Evolutionary conservation across 2,888 invertebrate genomes (phyloP), one percentile per base, ranked within the genome.

Genomic region (Diogma glabrata): DNA sequence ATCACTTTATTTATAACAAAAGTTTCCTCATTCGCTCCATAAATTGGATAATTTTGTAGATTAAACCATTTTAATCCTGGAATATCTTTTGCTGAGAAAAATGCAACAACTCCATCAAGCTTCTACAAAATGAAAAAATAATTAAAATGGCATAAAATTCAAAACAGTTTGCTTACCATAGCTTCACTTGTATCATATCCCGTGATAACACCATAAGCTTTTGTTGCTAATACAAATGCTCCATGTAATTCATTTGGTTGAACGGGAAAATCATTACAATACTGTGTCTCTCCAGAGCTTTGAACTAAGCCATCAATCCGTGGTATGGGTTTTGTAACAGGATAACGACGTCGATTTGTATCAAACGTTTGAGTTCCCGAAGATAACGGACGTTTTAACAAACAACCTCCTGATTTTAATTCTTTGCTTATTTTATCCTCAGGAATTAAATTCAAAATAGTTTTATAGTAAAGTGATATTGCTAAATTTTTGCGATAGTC

Each of bases 171-270:
- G n/a, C 52, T 51, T 16, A 84, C 84, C 68, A 85, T 62, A 40
- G 86, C 87, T 56, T 75, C 74, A 3, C 75, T 67, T 2, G 81
- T 63, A 65, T 87, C 81, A 55, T 87, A 77, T 12, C 63, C 71
- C 14, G 65, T 67, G 49, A 88, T 73, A 55, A 72, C 76, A 1
- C 82, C 84, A 52, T 74, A 70, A 53, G 73, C 64, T 51, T 73
- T 63, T 62, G 77, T 68, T 49, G 82, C 76, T 2, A 76, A 67
- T 1, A 87, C 85, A 59, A 87, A 81, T 4, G 81, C 79, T 17
- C 78, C 87, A 65, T 75, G 81, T 10, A 74, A 60, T 57, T 73
- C 69, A 8, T 63, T 64, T 1, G 64, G 63, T 1, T 58, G 49
- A 5, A 56, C 45, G 4, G 67, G 66, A 19, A 68, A 63, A 55